phyloP scores from a whole-genome alignment of 1,140 invertebrate species.

The Cyclina sinensis region DNA sequence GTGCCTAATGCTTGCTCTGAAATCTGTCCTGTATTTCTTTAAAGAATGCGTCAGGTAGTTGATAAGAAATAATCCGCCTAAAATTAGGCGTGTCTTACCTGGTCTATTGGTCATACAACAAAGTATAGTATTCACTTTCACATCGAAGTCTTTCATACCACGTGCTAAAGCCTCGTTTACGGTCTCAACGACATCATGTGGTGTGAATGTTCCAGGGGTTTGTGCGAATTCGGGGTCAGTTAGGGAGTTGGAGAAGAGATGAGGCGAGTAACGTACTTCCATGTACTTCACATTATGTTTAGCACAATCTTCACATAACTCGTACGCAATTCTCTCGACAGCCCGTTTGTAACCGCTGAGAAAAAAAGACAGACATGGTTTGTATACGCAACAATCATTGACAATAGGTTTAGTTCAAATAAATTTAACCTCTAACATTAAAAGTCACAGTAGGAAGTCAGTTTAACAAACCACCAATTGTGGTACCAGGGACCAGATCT shows the following conservation, averaged over 20 bases:
- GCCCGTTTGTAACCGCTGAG: slow-evolving; percentile 87
- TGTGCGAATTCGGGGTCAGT: slow-evolving; percentile 67
- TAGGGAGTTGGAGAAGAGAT: slow-evolving; percentile 84
- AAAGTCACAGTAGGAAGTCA: too few species aligned
- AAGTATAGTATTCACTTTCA: slow-evolving; percentile 88
- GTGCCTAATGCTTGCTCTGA: too few species aligned
- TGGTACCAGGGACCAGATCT: too few species aligned
- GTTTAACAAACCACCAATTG: too few species aligned
- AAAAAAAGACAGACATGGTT: too few species aligned
- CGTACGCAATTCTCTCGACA: slow-evolving; percentile 89
- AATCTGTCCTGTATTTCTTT: too few species aligned
- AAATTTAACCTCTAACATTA: too few species aligned
- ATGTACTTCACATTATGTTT: slow-evolving; percentile 88
- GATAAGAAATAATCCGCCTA: too few species aligned
- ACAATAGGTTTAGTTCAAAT: too few species aligned
- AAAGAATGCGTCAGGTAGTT: too few species aligned
- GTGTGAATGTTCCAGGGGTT: slow-evolving; percentile 75
- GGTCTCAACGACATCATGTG: slow-evolving; percentile 86
- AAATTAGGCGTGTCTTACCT: too few species aligned
- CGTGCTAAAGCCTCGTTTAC: slow-evolving; percentile 83
- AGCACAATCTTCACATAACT: slow-evolving; percentile 89
- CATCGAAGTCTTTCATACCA: slow-evolving; percentile 87
- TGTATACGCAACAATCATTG: too few species aligned
- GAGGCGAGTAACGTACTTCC: slow-evolving; percentile 89
- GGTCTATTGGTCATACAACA: slow-evolving; percentile 87